A percentile compares a stretch with the other conserved stretches of the same genome.
Evolutionary conservation across 2,888 invertebrate species (phyloP).

Genomic region (Urechis unicinctus): DNA sequence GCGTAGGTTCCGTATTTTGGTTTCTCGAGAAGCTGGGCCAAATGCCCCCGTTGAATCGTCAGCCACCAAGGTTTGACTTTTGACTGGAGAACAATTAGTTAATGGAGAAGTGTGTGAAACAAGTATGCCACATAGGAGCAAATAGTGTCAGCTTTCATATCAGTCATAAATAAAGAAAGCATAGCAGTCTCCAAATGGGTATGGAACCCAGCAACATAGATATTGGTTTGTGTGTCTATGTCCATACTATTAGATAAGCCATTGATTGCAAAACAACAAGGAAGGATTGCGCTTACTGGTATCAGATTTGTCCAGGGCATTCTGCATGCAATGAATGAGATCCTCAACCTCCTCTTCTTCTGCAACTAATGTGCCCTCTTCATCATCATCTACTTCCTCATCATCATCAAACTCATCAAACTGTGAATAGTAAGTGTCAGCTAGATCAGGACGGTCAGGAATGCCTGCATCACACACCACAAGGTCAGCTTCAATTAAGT

Average conservation of each 20-base stretch:
- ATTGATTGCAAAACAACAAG: too few relatives aligned
- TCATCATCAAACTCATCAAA: conserved; percentile 41
- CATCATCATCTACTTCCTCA: conserved; percentile 19
- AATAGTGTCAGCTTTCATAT: too few relatives aligned
- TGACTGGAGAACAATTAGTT: conserved; percentile 11
- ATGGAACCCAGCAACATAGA: too few relatives aligned
- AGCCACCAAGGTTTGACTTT: conserved; percentile 23
- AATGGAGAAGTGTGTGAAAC: background rate
- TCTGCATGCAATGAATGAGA: conserved; percentile 37
- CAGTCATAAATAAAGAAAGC: too few relatives aligned
- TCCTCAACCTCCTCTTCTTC: conserved; percentile 24
- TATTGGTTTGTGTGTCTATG: too few relatives aligned
- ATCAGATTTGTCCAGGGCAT: conserved; percentile 32
- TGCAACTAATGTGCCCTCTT: conserved; percentile 16
- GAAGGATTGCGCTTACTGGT: too few relatives aligned
- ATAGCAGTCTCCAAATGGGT: too few relatives aligned
- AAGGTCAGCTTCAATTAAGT: too few relatives aligned
- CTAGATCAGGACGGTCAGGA: conserved; percentile 42
- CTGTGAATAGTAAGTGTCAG: conserved; percentile 48
- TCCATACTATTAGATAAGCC: too few relatives aligned
- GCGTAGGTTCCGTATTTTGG: conserved; percentile 44
- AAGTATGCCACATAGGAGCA: background rate
- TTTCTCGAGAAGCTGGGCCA: conserved; percentile 41
- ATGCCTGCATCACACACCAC: too few relatives aligned
- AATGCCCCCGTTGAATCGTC: conserved; percentile 45